Percentiles rank a stretch among this genome's conserved stretches.
These are phyloP conservation scores for Alligator mississippiensis DNA, from an alignment of 2,113 vertebrate genomes.

Conservation along the genomic window DNA sequence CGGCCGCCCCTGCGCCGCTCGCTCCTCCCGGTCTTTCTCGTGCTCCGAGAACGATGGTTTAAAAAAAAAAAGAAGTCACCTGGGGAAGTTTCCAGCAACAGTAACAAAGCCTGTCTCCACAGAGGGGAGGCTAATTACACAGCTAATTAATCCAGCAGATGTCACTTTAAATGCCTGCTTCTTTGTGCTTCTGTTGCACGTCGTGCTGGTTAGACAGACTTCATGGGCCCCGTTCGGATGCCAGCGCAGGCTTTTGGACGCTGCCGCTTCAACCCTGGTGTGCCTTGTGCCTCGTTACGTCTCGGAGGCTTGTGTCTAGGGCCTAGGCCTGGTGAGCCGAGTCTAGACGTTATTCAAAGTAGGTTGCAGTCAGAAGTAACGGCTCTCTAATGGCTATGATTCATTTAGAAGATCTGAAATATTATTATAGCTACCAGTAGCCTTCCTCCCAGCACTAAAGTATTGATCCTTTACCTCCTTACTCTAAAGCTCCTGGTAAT, in stretches of 20 bases:
- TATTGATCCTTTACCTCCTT: background rate
- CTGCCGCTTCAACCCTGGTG: background rate
- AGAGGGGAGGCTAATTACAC: conserved; percentile 76
- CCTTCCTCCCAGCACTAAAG: background rate
- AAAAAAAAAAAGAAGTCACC: conserved; percentile 66
- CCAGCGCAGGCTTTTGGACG: background rate
- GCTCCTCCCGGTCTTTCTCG: background rate
- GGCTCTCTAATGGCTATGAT: accelerated
- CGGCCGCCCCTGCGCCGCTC: background rate
- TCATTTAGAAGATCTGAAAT: accelerated
- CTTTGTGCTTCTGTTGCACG: conserved; percentile 58
- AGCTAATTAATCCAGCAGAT: conserved; percentile 81
- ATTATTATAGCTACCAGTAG: background rate
- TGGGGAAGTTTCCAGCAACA: conserved; percentile 72
- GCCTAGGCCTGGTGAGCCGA: background rate
- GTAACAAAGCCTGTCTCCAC: conserved; percentile 68
- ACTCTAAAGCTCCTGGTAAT: accelerated
- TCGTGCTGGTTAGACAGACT: conserved; percentile 46
- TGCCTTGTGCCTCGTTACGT: background rate
- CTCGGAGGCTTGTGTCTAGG: background rate
- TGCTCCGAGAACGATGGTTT: conserved; percentile 19
- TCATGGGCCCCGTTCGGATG: conserved; percentile 32
- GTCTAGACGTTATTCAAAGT: background rate
- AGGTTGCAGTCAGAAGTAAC: accelerated
- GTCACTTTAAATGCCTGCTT: conserved; percentile 74